A percentile compares a stretch with the other conserved stretches of the same genome.
These are phyloP conservation scores for Micrastur ruficollis DNA, from an alignment of 2,797 vertebrate species.

Conservation along the genomic window DNA sequence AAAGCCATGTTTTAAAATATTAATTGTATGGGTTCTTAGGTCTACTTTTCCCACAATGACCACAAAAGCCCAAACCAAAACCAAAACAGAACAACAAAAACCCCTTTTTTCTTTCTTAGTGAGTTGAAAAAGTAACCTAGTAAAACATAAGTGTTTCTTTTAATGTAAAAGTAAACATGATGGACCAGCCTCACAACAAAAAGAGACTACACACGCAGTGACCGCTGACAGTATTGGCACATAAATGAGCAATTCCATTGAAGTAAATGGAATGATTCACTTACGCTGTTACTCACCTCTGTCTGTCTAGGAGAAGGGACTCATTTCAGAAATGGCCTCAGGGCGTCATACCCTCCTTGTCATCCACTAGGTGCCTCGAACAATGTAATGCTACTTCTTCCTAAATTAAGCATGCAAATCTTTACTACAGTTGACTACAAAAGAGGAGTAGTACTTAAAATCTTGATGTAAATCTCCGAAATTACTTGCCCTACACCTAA, in stretches of 20 bases:
- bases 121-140: not conserved
- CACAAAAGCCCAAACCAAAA: not conserved
- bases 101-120: not conserved
- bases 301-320: not conserved
- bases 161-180: not conserved
- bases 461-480: not conserved
- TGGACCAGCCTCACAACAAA: not conserved
- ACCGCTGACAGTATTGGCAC: not conserved
- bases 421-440: not conserved
- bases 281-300: not conserved
- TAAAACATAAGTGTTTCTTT: not conserved
- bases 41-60: not conserved
- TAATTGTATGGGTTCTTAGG: not conserved
- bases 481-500: not conserved
- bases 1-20: not conserved
- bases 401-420: not conserved
- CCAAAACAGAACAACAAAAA: not conserved
- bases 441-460: not conserved
- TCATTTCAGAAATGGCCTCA: not conserved
- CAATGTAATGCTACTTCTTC: not conserved
- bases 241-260: not conserved
- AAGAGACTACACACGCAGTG: not conserved
- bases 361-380: not conserved
- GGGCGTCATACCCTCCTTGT: not conserved
- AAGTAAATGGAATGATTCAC: not conserved